Evolutionary conservation across 2,113 vertebrate species (phyloP).

Genomic region (Leucopsar rothschildi): DNA sequence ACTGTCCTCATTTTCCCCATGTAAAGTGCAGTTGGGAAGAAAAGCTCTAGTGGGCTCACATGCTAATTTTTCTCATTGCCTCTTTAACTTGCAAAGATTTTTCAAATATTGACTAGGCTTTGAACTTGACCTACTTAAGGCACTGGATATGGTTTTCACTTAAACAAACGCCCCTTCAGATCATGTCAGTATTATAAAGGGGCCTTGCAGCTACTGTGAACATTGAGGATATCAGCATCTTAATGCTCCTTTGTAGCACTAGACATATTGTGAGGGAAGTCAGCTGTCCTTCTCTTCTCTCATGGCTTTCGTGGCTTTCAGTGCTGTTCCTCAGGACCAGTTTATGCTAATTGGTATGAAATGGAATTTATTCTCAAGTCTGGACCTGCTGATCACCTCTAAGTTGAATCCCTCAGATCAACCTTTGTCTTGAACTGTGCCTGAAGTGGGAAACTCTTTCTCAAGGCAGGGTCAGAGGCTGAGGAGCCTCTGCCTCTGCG

Average conservation of each 20-base stretch:
- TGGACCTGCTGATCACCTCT: background rate
- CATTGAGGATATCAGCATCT: background rate
- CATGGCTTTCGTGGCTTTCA: background rate
- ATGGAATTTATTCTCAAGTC: background rate
- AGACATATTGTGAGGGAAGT: background rate
- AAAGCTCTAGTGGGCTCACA: constrained; percentile 34
- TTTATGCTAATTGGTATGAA: background rate
- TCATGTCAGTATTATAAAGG: constrained; percentile 6
- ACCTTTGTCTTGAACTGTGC: rapidly evolving
- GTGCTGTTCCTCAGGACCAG: background rate
- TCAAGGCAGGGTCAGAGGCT: background rate
- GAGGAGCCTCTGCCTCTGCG: background rate
- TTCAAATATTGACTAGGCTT: constrained; percentile 62
- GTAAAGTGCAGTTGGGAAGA: constrained; percentile 12
- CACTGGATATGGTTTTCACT: constrained; percentile 17
- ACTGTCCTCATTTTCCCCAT: constrained; percentile 47
- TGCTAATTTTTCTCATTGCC: constrained; percentile 48
- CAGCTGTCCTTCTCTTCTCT: background rate
- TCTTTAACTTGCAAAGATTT: constrained; percentile 44
- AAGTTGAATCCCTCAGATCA: background rate
- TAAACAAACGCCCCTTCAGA: constrained; percentile 33
- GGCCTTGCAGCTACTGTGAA: background rate
- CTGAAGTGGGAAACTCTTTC: background rate
- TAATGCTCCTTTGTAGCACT: background rate
- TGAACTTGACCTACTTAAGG: constrained; percentile 54